Conservation (phyloP, 2,888 invertebrate species). For the Parnassius smintheus region DNA sequence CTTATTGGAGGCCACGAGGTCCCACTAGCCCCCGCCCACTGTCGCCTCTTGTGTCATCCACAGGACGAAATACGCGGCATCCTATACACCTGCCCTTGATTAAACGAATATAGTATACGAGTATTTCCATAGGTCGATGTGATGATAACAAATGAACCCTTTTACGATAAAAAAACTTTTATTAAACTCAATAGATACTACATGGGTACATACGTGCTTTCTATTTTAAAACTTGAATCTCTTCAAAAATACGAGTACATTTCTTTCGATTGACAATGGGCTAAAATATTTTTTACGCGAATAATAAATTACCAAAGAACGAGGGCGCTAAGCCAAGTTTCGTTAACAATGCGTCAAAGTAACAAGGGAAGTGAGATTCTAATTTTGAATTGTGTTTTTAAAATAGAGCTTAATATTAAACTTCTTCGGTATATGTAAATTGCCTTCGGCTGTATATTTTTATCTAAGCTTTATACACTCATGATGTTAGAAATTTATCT, state of each 20-base stretch:
- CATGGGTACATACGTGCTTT: constrained; percentile 10
- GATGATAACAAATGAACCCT: constrained; percentile 22
- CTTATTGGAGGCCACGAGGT: too few species aligned
- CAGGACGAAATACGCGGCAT: too few species aligned
- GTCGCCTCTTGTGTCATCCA: too few species aligned
- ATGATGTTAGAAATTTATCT: too few species aligned
- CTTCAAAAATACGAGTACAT: constrained; percentile 41
- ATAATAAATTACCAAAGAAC: constrained; percentile 53
- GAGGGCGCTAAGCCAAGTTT: constrained; percentile 47
- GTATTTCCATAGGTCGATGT: constrained; percentile 31
- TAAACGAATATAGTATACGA: constrained; percentile 10
- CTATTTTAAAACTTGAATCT: constrained; percentile 34
- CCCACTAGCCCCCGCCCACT: too few species aligned
- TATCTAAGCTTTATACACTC: too few species aligned
- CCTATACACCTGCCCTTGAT: constrained; percentile 14
- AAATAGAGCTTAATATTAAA: too few species aligned
- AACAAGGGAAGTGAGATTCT: constrained; percentile 36
- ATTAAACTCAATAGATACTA: neutral
- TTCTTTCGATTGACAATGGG: constrained; percentile 49
- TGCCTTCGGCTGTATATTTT: too few species aligned
- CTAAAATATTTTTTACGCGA: constrained; percentile 55
- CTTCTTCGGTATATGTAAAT: too few species aligned
- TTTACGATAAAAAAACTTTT: constrained; percentile 17
- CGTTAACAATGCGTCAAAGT: constrained; percentile 43
- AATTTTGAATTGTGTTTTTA: constrained; percentile 23